Evolutionary conservation across 2,888 invertebrate species (phyloP), one percentile per base, ranked within the genome.

Genomic region (Blera fallax): DNA sequence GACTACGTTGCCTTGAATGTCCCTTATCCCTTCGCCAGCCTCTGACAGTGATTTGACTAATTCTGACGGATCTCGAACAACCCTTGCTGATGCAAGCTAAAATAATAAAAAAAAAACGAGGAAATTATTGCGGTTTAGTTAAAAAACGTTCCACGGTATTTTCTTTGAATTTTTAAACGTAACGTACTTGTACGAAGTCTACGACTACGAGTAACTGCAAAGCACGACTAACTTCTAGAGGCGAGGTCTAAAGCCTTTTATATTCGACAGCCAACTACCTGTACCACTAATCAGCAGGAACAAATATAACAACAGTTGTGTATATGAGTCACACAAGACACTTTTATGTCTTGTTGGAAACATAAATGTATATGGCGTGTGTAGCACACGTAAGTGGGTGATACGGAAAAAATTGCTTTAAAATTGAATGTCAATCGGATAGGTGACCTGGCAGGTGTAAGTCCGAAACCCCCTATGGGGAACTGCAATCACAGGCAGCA

Each of bases 221-320:
- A 60, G 73, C 65, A 85, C 80, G 85, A 85, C 85, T 85, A 60
- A 72, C 76, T 58, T 65, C 76, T 18, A 6, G 14, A 76, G 52
- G 32, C 54, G 54, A 40, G 48, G 72, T 81, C 65, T 72, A 72
- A 85, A 77, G 18, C 81, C 27, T 85, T 81, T 85, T 85, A 85
- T 85, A 85, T 81, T 85, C 72, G 48, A 62, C 54, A 56, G 37
- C 56, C 29, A 65, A 40, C 70, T 65, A 76, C 74, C 81, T 81
- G 72, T 81, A 70, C 67, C 58, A 81, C 80, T 85, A 81, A 85
- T 85, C 85, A 85, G 85, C 67, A 45, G 24, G 65, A 67, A 64
- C 50, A 43, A 65, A 37, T 24, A 60, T 48, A 10, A 80, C 65
- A 52, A 65, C 58, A 70, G 76, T 70, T 69, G n/a, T n/a, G n/a